These are phyloP conservation scores for Onychostruthus taczanowskii DNA, from an alignment of 2,113 vertebrate genomes.

Conservation along the genomic window DNA sequence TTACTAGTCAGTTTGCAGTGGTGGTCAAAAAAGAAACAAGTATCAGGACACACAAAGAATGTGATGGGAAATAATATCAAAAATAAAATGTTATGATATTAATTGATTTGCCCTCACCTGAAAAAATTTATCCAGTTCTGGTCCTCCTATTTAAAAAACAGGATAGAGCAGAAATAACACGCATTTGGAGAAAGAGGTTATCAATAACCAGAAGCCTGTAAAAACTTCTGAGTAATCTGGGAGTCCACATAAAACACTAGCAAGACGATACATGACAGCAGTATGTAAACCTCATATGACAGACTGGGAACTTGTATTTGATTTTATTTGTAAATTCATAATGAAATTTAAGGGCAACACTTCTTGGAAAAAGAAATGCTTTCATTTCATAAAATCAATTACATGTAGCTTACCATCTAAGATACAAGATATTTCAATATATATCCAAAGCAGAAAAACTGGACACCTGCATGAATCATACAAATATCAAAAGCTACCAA, in stretches of 20 bases:
- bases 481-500: background rate
- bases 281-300: background rate
- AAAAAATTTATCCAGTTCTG: slow-evolving; percentile 42
- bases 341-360: background rate
- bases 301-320: background rate
- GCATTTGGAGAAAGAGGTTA: background rate
- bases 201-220: background rate
- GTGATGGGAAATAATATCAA: background rate
- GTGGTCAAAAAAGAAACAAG: background rate
- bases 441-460: background rate
- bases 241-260: background rate
- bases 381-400: background rate
- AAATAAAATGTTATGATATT: background rate
- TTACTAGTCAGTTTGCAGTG: background rate
- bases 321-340: background rate
- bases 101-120: slow-evolving; percentile 30
- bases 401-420: background rate
- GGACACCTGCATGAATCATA: background rate
- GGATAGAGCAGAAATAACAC: slow-evolving; percentile 22
- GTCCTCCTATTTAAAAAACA: slow-evolving; percentile 34
- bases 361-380: background rate
- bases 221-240: background rate
- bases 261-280: background rate
- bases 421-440: background rate
- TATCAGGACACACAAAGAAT: background rate